phyloP scores from a whole-genome alignment of 2,888 invertebrate species.

The Eupithecia exiguata region DNA sequence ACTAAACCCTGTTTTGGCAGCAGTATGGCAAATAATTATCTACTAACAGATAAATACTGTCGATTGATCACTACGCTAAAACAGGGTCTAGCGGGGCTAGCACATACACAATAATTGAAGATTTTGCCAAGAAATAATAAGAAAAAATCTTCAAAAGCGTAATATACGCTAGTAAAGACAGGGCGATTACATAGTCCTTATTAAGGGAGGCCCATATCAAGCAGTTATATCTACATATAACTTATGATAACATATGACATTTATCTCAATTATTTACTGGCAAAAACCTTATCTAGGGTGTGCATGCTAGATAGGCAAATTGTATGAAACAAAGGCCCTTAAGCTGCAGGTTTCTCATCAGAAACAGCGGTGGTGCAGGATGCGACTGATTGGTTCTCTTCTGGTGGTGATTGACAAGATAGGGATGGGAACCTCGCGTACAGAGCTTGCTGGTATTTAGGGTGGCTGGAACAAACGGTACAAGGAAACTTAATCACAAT shows the following conservation, averaged over 20 bases:
- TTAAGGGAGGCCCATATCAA: background rate
- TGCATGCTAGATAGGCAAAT: background rate
- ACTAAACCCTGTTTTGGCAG: background rate
- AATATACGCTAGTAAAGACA: background rate
- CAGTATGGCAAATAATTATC: background rate
- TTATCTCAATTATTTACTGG: background rate
- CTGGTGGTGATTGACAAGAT: constrained; percentile 85
- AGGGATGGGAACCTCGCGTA: constrained; percentile 91
- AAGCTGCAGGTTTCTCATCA: constrained; percentile 86
- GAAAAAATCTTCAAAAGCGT: background rate
- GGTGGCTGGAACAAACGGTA: constrained; percentile 84
- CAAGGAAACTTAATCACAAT: background rate
- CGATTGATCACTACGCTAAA: background rate
- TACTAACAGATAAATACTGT: background rate
- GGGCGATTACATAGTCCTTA: background rate
- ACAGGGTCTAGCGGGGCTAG: background rate
- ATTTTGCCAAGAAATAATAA: background rate
- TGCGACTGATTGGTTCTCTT: constrained; percentile 86
- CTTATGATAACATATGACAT: background rate
- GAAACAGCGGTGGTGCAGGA: constrained; percentile 88
- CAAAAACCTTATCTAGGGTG: background rate
- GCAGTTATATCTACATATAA: background rate
- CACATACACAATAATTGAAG: background rate
- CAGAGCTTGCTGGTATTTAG: constrained; percentile 91
- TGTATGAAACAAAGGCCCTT: constrained; percentile 41